Conservation (phyloP, 2,888 invertebrate genomes). For the Ceriagrion tenellum region DNA sequence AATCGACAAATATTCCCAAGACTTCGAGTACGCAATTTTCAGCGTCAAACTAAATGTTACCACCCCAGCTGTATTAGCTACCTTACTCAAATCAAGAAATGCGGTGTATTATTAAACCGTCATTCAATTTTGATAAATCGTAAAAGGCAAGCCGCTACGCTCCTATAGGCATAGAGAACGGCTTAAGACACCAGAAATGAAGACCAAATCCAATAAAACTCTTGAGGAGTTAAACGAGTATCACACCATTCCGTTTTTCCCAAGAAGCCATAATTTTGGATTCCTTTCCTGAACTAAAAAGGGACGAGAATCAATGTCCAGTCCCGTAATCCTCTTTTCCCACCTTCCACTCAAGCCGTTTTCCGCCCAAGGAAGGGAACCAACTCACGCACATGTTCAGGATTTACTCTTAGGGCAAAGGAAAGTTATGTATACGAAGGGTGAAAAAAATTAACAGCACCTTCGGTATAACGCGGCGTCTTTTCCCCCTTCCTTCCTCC, state of each 20-base stretch:
- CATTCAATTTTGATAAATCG: not conserved
- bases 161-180: not conserved
- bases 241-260: not conserved
- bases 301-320: slow-evolving; percentile 13
- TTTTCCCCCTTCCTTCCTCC: not conserved
- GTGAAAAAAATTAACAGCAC: not conserved
- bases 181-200: not conserved
- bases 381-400: not conserved
- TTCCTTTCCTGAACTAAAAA: not conserved
- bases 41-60: too few relatives aligned
- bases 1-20: too few relatives aligned
- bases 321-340: slow-evolving; percentile 4
- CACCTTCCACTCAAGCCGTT: not conserved
- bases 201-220: not conserved
- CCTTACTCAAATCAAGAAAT: not conserved
- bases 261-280: not conserved
- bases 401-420: not conserved
- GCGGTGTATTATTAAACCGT: not conserved
- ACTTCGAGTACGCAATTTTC: too few relatives aligned
- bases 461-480: not conserved
- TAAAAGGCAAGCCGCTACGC: not conserved
- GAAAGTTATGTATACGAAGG: not conserved
- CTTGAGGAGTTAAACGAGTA: not conserved
- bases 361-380: not conserved
- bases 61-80: not conserved